Percentiles rank a stretch among this genome's conserved stretches.
These are phyloP conservation scores for Phylloscopus trochiloides DNA, from an alignment of 2,113 vertebrate species.

Conservation along the genomic window DNA sequence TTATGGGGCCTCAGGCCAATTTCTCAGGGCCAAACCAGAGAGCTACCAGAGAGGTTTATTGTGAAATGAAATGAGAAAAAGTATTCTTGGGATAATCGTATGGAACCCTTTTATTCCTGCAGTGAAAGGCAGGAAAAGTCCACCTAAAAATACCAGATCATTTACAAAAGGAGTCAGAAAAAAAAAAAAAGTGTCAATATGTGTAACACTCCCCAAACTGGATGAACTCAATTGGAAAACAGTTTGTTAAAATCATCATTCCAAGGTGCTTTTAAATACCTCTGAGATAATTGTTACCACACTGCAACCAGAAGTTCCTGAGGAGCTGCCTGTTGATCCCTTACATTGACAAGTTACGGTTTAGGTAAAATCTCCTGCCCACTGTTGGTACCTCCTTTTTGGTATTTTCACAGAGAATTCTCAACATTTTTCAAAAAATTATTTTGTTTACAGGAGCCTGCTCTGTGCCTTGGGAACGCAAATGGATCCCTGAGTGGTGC, in stretches of 20 bases:
- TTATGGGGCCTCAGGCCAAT: not conserved
- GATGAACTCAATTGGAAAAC: not conserved
- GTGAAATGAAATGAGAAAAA: not conserved
- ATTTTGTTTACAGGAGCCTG: not conserved
- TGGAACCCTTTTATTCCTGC: not conserved
- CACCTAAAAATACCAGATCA: not conserved
- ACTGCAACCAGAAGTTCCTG: not conserved
- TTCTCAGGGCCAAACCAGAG: not conserved
- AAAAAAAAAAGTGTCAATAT: not conserved
- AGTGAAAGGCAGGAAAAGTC: not conserved
- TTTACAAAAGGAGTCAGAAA: not conserved
- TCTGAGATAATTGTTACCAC: not conserved
- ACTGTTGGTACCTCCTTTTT: not conserved
- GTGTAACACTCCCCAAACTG: not conserved
- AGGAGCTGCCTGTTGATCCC: not conserved
- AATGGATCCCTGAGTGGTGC: not conserved
- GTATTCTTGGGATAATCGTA: not conserved
- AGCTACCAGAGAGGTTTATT: not conserved
- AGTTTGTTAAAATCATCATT: not conserved
- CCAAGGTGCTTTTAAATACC: not conserved
- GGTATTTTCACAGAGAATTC: not conserved
- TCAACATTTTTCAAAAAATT: accelerated
- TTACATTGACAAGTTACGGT: not conserved
- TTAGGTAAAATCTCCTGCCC: not conserved
- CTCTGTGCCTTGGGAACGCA: not conserved